phyloP scores from a whole-genome alignment of 2,797 vertebrate species.

The Capromys pilorides region DNA sequence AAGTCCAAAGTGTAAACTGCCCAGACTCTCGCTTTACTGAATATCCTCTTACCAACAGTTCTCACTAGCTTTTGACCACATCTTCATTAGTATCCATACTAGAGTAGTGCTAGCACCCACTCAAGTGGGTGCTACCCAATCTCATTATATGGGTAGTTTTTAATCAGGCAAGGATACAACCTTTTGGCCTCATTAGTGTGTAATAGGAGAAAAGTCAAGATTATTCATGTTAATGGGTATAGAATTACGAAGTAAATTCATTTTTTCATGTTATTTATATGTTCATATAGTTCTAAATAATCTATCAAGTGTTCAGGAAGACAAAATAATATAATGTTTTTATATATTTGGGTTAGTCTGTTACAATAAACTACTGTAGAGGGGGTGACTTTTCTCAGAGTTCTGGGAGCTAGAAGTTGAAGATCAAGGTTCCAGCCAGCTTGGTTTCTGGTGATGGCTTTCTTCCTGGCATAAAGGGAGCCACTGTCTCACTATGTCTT shows the following conservation, averaged over 20 bases:
- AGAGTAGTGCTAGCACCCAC: too few relatives aligned
- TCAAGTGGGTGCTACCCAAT: too few relatives aligned
- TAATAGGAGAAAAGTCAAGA: neutral
- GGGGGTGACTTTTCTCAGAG: neutral
- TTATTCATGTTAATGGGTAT: neutral
- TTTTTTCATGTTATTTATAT: slow-evolving; percentile 13
- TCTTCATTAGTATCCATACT: neutral
- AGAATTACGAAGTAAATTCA: neutral
- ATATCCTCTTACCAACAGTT: neutral
- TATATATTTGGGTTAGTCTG: neutral
- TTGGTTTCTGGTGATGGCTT: neutral
- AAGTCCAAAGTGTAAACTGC: neutral
- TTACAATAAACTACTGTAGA: neutral
- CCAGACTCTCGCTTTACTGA: neutral
- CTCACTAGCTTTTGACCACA: neutral
- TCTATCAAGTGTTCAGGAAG: neutral
- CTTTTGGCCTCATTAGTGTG: neutral
- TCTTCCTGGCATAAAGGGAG: neutral
- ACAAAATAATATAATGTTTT: neutral
- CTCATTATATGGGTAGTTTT: neutral
- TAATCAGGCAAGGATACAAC: neutral
- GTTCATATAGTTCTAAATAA: neutral
- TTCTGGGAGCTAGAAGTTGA: neutral
- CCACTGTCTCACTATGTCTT: neutral
- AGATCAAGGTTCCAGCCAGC: neutral